These are phyloP conservation scores for Tipula unca DNA, from an alignment of 2,888 invertebrate species.

Conservation along the genomic window DNA sequence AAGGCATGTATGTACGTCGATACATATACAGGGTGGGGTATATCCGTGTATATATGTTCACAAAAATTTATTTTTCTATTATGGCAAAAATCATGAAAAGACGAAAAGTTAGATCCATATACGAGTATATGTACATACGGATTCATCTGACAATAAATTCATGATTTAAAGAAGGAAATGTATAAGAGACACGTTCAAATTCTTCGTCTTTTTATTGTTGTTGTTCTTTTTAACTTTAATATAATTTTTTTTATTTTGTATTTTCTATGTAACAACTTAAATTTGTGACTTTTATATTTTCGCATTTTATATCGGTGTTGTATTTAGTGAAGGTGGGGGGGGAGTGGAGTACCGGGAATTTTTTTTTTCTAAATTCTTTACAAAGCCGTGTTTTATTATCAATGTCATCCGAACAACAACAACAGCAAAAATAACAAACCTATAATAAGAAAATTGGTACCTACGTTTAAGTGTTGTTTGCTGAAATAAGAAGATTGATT, in stretches of 20 bases:
- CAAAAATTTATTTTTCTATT: background rate
- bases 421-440: background rate
- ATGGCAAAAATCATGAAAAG: background rate
- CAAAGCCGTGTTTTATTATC: background rate
- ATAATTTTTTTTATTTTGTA: background rate
- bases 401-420: background rate
- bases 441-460: background rate
- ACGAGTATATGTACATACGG: background rate
- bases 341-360: background rate
- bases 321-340: background rate
- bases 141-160: background rate
- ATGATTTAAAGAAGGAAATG: background rate
- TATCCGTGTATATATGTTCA: background rate
- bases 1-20: too few species aligned
- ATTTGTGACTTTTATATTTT: background rate
- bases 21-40: background rate
- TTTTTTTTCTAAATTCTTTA: background rate
- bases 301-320: background rate
- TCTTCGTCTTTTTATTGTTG: conserved; percentile 8
- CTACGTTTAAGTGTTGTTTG: background rate
- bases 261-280: background rate
- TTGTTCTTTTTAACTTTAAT: conserved; percentile 8
- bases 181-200: background rate
- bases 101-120: background rate
- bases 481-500: background rate